Percentiles rank a stretch among this genome's conserved stretches.
These are phyloP conservation scores for Peromyscus nudipes DNA, from an alignment of 2,797 vertebrate species.

Conservation along the genomic window DNA sequence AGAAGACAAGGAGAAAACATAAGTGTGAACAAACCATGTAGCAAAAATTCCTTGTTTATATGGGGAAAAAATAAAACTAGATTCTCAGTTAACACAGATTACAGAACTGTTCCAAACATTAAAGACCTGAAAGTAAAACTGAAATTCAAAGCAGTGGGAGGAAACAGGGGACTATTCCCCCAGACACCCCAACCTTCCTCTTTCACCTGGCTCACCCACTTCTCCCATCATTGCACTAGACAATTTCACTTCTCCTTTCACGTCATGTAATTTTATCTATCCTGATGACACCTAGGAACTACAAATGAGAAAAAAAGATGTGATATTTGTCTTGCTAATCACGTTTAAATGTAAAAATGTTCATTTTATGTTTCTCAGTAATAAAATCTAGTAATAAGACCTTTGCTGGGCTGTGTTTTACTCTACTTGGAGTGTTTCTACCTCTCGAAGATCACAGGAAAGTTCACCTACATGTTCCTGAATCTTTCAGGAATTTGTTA, in stretches of 20 bases:
- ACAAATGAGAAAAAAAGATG: neutral
- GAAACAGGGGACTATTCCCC: neutral
- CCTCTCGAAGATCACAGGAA: neutral
- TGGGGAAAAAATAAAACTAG: neutral
- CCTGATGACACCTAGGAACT: neutral
- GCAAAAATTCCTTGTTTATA: no score
- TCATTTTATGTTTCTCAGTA: slow-evolving; percentile 31
- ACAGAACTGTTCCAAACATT: neutral
- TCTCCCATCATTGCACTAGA: neutral
- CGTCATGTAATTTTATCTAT: neutral
- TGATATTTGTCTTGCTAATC: neutral
- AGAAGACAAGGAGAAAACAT: neutral
- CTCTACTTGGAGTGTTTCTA: neutral
- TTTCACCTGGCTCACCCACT: no score
- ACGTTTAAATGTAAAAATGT: neutral
- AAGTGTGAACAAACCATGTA: neutral
- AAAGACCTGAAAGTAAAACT: neutral
- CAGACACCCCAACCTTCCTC: neutral
- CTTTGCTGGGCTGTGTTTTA: neutral
- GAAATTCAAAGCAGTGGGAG: neutral
- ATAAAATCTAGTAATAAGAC: neutral
- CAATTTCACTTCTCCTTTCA: neutral
- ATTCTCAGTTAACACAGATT: neutral
- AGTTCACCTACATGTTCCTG: neutral
- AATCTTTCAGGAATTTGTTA: neutral